Base-by-base conservation (phyloP, 2,797 vertebrate species). In the Dicrostonyx torquatus region DNA sequence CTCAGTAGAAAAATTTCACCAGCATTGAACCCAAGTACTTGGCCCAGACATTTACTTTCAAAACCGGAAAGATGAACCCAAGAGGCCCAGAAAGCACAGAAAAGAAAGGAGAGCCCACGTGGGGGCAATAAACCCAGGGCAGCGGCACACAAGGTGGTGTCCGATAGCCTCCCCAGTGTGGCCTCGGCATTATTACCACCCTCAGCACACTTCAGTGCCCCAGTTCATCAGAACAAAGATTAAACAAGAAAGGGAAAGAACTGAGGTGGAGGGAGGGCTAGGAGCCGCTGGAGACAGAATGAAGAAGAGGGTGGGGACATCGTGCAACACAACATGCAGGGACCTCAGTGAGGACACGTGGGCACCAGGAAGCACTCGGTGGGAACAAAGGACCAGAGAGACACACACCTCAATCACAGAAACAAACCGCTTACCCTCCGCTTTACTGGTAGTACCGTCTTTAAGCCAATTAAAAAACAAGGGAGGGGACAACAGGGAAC, bases 361-460 rank as follows among this genome's bases (percentile, higher is more conserved):
- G 98, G 96, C 97, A 98, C 97, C 97, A 97, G 97, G 90, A 94
- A 97, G 98, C 97, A 98, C 97, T 97, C 68, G 75, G 96, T 89
- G 98, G 97, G 95, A 96, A 98, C 98, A 98, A 92, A 97, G 94
- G 97, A 98, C 96, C 97, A 95, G 97, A 96, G 97, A 86, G 94
- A 97, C 97, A 98, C 98, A 98, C 98, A 98, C 97, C 98, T 98
- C 98, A 95, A 97, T 97, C 97, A 98, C 97, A 98, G 93, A 98
- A 97, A 98, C 97, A 99, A 97, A 98, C 98, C 98, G 98, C 99
- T 99, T 99, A 99, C 99, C 99, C 99, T 99, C 99, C 0, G 98
- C 97, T 99, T 99, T 99, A 99, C 98, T 99, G 94, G 99, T 98
- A 97, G 99, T 98, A 99, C 99, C 99, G 98, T 99, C 99, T 99